Conservation (phyloP, 2,797 vertebrate genomes). For the Bradypodion ventrale region DNA sequence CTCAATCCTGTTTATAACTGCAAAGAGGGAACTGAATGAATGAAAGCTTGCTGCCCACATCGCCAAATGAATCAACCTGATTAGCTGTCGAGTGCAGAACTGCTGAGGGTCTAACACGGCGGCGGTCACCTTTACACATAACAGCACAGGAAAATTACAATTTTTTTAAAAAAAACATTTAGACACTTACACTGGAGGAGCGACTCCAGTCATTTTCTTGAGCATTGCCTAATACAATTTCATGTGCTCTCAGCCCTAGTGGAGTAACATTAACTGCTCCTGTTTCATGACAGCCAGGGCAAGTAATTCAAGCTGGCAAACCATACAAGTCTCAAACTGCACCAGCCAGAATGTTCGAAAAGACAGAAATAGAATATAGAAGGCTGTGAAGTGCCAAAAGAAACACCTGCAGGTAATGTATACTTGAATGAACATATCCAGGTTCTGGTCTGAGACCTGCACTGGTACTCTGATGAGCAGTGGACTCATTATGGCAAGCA, state of each 20-base stretch:
- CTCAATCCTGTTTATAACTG: slow-evolving; percentile 41
- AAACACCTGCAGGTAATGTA: background rate
- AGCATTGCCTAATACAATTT: slow-evolving; percentile 66
- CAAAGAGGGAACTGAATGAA: background rate
- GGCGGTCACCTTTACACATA: slow-evolving; percentile 80
- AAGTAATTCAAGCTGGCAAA: slow-evolving; percentile 43
- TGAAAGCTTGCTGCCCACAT: slow-evolving; percentile 46
- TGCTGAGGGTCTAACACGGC: slow-evolving; percentile 53
- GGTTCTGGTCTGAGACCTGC: rapidly evolving
- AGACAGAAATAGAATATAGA: background rate
- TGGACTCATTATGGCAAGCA: background rate
- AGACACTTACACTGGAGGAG: slow-evolving; percentile 65
- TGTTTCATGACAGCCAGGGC: slow-evolving; percentile 16
- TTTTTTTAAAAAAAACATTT: slow-evolving; percentile 61
- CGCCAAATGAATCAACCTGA: slow-evolving; percentile 74
- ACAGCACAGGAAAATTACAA: slow-evolving; percentile 76
- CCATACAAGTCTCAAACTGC: background rate
- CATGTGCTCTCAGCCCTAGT: slow-evolving; percentile 55
- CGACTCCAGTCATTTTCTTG: slow-evolving; percentile 64
- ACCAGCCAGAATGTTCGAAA: background rate
- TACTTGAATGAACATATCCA: rapidly evolving
- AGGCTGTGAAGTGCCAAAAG: background rate
- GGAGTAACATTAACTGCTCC: slow-evolving; percentile 51
- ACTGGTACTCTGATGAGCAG: background rate
- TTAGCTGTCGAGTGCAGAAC: slow-evolving; percentile 71